phyloP scores from a whole-genome alignment of 2,888 invertebrate genomes.

The Miltochrista miniata region DNA sequence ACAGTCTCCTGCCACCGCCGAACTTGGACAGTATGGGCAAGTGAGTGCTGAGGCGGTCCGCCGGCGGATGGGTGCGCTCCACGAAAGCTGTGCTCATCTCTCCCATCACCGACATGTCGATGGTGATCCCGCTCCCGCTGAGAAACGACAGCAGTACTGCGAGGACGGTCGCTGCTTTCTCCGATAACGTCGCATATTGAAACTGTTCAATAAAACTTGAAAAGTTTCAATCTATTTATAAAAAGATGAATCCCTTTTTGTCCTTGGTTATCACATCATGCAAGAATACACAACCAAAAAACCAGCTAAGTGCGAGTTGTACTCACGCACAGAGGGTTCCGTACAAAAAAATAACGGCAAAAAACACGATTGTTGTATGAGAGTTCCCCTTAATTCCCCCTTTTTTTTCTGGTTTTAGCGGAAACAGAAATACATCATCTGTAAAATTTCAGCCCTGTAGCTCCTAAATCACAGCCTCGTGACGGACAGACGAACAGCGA shows the following conservation, averaged over 20 bases:
- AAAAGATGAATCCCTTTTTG: not conserved
- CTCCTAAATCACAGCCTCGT: too few species aligned
- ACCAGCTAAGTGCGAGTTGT: too few species aligned
- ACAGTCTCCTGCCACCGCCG: slow-evolving; percentile 3
- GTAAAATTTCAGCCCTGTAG: too few species aligned
- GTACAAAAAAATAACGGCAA: too few species aligned
- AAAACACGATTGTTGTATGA: too few species aligned
- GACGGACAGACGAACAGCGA: too few species aligned
- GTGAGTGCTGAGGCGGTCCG: not conserved
- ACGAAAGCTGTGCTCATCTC: not conserved
- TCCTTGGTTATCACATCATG: not conserved
- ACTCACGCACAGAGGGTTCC: too few species aligned
- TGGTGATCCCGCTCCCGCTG: not conserved
- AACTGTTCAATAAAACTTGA: not conserved
- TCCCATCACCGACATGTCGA: not conserved
- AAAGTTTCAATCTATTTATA: not conserved
- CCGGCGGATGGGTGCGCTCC: slow-evolving; percentile 1
- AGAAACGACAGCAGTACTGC: not conserved
- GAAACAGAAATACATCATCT: too few species aligned
- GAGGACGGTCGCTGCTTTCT: not conserved
- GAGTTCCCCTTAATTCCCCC: too few species aligned
- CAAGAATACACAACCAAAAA: too few species aligned
- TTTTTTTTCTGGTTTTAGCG: too few species aligned
- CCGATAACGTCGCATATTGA: not conserved
- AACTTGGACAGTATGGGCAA: not conserved